A percentile compares a stretch with the other conserved stretches of the same genome.
Evolutionary conservation across 1,140 invertebrate species (phyloP).

Genomic region (Oryctes rhinoceros): DNA sequence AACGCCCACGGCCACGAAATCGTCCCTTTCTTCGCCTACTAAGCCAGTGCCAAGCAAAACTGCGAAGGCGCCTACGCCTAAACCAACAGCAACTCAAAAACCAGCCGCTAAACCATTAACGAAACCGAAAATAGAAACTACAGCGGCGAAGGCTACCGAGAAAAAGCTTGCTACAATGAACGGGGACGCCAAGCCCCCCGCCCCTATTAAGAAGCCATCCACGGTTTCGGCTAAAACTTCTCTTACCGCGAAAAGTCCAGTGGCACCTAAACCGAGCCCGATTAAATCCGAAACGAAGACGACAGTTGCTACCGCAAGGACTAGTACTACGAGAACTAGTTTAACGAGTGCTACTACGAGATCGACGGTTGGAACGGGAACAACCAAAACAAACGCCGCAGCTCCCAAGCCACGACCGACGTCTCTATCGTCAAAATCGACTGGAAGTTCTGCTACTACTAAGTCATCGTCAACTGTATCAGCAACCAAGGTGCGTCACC

Average conservation of each 20-base stretch:
- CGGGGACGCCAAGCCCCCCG: conserved; percentile 63
- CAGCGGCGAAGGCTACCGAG: conserved; percentile 56
- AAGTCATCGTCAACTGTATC: conserved; percentile 43
- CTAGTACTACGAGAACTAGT: conserved; percentile 37
- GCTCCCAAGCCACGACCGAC: conserved; percentile 45
- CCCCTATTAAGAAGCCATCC: conserved; percentile 39
- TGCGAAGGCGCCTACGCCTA: conserved; percentile 46
- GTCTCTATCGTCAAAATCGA: conserved; percentile 40
- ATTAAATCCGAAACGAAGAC: conserved; percentile 42
- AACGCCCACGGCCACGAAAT: conserved; percentile 47
- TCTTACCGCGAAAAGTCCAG: conserved; percentile 38
- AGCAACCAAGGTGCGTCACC: conserved; percentile 43
- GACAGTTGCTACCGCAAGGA: neutral
- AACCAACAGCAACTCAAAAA: conserved; percentile 48
- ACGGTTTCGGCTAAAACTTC: conserved; percentile 44
- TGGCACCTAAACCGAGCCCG: conserved; percentile 43
- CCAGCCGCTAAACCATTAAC: conserved; percentile 48
- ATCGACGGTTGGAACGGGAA: neutral
- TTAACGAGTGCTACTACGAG: conserved; percentile 42
- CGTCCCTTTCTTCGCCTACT: conserved; percentile 52
- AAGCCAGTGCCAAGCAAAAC: conserved; percentile 55
- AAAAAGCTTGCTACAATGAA: conserved; percentile 63
- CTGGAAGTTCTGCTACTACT: conserved; percentile 20
- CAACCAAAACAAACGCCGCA: conserved; percentile 38
- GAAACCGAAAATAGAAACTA: conserved; percentile 48